Evolutionary conservation across 1,140 invertebrate species (phyloP).

Genomic region (Pectinophora gossypiella): DNA sequence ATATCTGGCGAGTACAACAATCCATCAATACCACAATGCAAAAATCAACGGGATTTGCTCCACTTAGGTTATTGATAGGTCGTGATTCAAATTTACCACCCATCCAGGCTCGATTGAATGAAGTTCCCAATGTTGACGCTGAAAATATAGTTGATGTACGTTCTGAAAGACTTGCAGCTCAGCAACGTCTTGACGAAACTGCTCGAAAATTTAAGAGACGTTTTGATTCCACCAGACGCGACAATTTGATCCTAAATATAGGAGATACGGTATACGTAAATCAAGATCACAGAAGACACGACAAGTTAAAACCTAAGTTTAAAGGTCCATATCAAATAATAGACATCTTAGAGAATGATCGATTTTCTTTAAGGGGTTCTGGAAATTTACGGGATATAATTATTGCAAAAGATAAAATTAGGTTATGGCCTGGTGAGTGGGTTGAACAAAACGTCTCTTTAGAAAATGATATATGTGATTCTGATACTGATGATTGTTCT

Average conservation of each 20-base stretch:
- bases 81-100: conserved; percentile 24
- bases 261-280: conserved; percentile 32
- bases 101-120: conserved; percentile 20
- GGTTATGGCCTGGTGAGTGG: conserved; percentile 18
- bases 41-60: conserved; percentile 37
- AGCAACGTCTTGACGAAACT: conserved; percentile 12
- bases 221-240: conserved; percentile 23
- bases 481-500: too few relatives aligned
- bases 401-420: conserved; percentile 33
- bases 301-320: conserved; percentile 32
- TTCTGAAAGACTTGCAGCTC: conserved; percentile 18
- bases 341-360: conserved; percentile 16
- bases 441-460: neutral
- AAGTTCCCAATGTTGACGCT: conserved; percentile 9
- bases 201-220: conserved; percentile 27
- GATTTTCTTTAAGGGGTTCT: conserved; percentile 18
- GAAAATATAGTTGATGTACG: conserved; percentile 12
- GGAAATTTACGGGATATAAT: conserved; percentile 20
- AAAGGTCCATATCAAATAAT: conserved; percentile 37
- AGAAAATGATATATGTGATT: too few relatives aligned
- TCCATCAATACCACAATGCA: conserved; percentile 40
- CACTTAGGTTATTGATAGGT: conserved; percentile 29
- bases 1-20: conserved; percentile 40
- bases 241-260: conserved; percentile 19
- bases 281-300: conserved; percentile 32